Conservation (phyloP, 2,113 vertebrate genomes). For the Tylochromis polylepis region DNA sequence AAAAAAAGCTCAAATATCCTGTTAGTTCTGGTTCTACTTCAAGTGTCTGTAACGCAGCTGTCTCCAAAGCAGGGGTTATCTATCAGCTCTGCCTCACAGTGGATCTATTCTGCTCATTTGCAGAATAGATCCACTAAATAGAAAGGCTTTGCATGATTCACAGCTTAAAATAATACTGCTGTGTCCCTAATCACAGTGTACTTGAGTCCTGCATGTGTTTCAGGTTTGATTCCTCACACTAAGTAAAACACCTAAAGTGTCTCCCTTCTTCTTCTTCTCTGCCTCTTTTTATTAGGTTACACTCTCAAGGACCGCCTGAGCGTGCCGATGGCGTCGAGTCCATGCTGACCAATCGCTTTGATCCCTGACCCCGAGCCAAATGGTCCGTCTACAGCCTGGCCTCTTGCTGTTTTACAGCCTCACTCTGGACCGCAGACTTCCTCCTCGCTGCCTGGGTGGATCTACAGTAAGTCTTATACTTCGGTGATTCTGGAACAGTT, state of each 20-base stretch:
- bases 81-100: neutral
- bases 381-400: constrained; percentile 8
- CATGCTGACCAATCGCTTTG: constrained; percentile 26
- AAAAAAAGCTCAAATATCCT: neutral
- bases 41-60: neutral
- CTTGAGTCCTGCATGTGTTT: neutral
- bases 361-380: constrained; percentile 51
- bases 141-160: neutral
- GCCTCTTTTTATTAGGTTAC: neutral
- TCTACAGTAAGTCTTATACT: neutral
- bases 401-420: constrained; percentile 52
- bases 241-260: neutral
- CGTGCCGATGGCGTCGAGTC: neutral
- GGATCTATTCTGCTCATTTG: neutral
- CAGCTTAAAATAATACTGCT: neutral
- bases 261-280: neutral
- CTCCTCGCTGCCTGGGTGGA: neutral
- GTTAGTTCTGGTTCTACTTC: neutral
- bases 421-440: constrained; percentile 23
- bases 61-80: neutral
- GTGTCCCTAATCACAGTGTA: neutral
- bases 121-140: neutral
- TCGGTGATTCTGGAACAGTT: neutral
- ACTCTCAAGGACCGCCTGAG: neutral
- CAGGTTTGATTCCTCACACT: neutral